Percentiles rank a stretch among this genome's conserved stretches.
phyloP scores from a whole-genome alignment of 2,888 invertebrate genomes.

The Ophonus ardosiacus region DNA sequence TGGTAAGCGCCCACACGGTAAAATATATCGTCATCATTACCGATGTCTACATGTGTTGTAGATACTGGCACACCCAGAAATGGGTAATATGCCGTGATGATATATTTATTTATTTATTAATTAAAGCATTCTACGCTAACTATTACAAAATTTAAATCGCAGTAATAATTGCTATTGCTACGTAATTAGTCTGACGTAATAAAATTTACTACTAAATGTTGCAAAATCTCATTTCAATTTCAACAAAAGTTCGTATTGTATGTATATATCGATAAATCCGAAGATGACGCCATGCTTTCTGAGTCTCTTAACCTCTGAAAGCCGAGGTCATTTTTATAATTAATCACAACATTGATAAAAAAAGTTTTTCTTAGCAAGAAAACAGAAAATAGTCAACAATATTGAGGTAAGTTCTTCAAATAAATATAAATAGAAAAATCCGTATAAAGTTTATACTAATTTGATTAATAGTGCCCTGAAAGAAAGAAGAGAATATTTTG shows the following conservation, averaged over 20 bases:
- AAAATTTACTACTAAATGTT: slow-evolving; percentile 7
- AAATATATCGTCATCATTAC: no score
- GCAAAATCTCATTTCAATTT: slow-evolving; percentile 14
- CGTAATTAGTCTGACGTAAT: slow-evolving; percentile 24
- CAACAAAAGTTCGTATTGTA: slow-evolving; percentile 7
- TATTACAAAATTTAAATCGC: no score
- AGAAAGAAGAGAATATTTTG: no score
- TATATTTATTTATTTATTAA: no score
- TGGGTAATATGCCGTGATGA: no score
- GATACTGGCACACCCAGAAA: no score
- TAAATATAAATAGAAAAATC: not conserved
- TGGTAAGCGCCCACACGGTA: no score
- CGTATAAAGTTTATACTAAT: no score
- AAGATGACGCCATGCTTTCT: slow-evolving; percentile 37
- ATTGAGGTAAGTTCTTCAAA: not conserved
- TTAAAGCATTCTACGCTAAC: no score
- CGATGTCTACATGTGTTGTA: no score
- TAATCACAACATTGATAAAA: slow-evolving; percentile 40
- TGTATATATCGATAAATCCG: not conserved
- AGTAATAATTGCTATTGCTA: not conserved
- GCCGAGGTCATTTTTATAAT: slow-evolving; percentile 47
- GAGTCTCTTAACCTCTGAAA: slow-evolving; percentile 4
- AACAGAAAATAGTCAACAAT: not conserved
- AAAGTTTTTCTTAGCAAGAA: not conserved
- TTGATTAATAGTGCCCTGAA: no score